Conservation (phyloP, 2,888 invertebrate genomes). For the Pristionchus mayeri region DNA sequence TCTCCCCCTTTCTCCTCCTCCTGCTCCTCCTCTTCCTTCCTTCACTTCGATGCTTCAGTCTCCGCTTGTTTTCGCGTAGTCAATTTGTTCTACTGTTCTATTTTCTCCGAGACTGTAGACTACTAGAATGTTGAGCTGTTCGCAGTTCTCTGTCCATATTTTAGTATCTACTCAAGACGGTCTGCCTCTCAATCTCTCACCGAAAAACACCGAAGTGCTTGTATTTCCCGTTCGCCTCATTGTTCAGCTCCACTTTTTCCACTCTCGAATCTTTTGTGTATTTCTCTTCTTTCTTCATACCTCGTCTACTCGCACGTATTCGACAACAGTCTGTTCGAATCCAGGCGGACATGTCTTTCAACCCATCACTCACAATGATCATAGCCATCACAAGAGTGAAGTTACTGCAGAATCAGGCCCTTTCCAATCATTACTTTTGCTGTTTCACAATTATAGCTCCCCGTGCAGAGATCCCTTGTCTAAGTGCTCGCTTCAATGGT, state of each 20-base stretch:
- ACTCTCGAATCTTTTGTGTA: conserved; percentile 43
- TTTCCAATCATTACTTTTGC: not conserved
- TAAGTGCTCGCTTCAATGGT: conserved; percentile 39
- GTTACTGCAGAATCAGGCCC: not conserved
- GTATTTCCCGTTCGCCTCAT: conserved; percentile 18
- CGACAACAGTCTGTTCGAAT: too few species aligned
- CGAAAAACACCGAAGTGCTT: too few species aligned
- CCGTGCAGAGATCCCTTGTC: conserved; percentile 23
- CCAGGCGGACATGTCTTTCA: too few species aligned
- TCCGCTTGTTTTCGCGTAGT: conserved; percentile 25
- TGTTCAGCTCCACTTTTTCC: not conserved
- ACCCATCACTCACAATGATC: not conserved
- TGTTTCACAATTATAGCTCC: not conserved
- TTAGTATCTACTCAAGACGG: not conserved
- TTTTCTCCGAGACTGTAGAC: conserved; percentile 11
- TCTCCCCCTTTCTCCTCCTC: conserved; percentile 1
- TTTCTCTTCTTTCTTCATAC: conserved; percentile 30
- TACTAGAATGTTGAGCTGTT: conserved; percentile 23
- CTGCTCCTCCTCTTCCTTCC: not conserved
- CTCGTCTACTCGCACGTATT: not conserved
- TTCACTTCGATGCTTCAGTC: conserved; percentile 31
- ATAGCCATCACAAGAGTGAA: too few species aligned
- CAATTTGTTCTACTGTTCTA: conserved; percentile 35
- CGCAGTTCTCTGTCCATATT: not conserved
- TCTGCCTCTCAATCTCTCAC: not conserved